Conservation (phyloP, 1,140 invertebrate species). For the Solenopsis invicta region DNA sequence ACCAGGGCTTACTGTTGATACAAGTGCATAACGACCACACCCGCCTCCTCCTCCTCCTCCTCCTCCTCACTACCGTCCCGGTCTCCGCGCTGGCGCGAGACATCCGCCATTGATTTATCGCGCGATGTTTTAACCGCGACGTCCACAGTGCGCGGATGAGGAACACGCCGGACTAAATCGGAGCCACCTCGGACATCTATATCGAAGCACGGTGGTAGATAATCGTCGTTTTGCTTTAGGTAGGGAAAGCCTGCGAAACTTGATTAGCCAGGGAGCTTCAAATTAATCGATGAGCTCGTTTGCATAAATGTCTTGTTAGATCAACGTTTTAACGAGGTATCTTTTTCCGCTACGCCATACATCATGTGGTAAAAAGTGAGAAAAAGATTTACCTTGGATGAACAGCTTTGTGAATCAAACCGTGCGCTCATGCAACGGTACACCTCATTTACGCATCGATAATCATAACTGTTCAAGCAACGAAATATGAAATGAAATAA, state of each 20-base stretch:
- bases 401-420: background rate
- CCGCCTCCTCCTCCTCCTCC: constrained; percentile 17
- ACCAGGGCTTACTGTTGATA: constrained; percentile 67
- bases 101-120: constrained; percentile 78
- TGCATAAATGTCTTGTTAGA: background rate
- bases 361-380: background rate
- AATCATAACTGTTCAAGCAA: constrained; percentile 11
- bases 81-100: constrained; percentile 54
- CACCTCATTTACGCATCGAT: background rate
- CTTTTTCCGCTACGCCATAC: background rate
- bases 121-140: constrained; percentile 68
- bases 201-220: background rate
- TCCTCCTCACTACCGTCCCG: constrained; percentile 27
- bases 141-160: constrained; percentile 31
- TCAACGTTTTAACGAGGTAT: background rate
- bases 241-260: background rate
- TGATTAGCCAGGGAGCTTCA: background rate
- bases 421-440: background rate
- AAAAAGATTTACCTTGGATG: background rate
- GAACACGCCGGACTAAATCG: constrained; percentile 45
- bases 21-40: constrained; percentile 73
- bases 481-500: constrained; percentile 11
- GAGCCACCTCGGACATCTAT: background rate
- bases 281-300: constrained; percentile 38
- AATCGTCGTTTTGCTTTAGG: background rate